Base-by-base conservation (phyloP, 1,140 invertebrate species). In the Musca domestica region DNA sequence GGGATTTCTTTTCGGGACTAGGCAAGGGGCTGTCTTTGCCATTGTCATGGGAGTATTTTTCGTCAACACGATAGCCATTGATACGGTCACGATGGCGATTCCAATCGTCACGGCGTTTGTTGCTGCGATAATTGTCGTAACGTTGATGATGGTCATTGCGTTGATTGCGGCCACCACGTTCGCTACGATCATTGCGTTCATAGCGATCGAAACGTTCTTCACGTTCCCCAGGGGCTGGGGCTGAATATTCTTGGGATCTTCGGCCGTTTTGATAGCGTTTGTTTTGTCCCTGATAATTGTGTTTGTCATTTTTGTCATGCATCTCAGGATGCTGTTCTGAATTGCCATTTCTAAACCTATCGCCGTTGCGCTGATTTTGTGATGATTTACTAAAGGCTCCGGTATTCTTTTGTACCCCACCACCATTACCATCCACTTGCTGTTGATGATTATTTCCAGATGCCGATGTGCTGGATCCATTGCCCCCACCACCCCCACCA, bases 91-190 rank as follows among this genome's bases (percentile, higher is more conserved):
- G 70, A 70, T 80, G 80, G 12, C 78, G 73, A 71, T 80, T 80
- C 78, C 78, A 80, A 65, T 80, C 77, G 54, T 80, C 78, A 56
- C 78, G 76, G 3, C 78, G 68, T n/a, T 80, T 80, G 20, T 80
- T 80, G 64, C 77, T 80, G 17, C 78, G 72, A 71, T 80, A 76
- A 73, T 80, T 80, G 65, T 80, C 78, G 46, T 80, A 77, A 58
- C 76, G 76, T 27, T 78, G 75, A 67, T 78, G 75, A 34, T 61
- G 41, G 17, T 61, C 56, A 12, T 61, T 61, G 27, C 56, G 56
- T 20, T 61, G 56, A 9, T 74, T 30, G 47, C 41, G 49, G 47
- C 41, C 49, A 54, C 75, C 76, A 58, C 74, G 74, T 14, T 58
- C 66, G 15, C 15, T 22, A 34, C 66, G 66, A 19, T 67, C 66